A percentile compares a stretch with the other conserved stretches of the same genome.
Evolutionary conservation across 2,113 vertebrate species (phyloP).

Genomic region (Lipophrys pholis): DNA sequence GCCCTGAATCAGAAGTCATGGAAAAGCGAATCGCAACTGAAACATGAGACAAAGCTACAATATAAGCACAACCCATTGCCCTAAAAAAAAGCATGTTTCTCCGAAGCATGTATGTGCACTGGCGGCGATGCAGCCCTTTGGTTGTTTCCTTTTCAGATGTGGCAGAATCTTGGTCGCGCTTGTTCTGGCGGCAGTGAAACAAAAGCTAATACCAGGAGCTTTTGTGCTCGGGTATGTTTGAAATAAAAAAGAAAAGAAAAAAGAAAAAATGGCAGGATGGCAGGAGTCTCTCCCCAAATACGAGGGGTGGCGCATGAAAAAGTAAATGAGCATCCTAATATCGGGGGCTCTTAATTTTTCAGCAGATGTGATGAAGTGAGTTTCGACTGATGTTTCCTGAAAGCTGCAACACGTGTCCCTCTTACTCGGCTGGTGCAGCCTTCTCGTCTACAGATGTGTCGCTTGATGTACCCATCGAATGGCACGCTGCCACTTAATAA

Average conservation of each 20-base stretch:
- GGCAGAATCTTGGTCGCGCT: slow-evolving; percentile 42
- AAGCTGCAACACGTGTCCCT: slow-evolving; percentile 86
- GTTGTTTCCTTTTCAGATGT: slow-evolving; percentile 50
- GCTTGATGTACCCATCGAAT: slow-evolving; percentile 84
- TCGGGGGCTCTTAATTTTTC: slow-evolving; percentile 80
- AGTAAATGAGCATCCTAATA: slow-evolving; percentile 81
- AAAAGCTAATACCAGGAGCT: slow-evolving; percentile 54
- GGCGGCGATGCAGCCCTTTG: slow-evolving; percentile 37
- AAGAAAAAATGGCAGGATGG: slow-evolving; percentile 17
- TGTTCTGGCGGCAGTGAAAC: slow-evolving; percentile 64
- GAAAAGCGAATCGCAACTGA: slow-evolving; percentile 4
- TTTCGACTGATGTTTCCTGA: slow-evolving; percentile 86
- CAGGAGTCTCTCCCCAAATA: slow-evolving; percentile 59
- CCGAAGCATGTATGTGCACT: slow-evolving; percentile 12
- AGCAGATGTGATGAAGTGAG: slow-evolving; percentile 83
- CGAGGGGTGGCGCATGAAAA: slow-evolving; percentile 71
- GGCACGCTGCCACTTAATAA: slow-evolving; percentile 85
- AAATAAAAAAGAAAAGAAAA: slow-evolving; percentile 34
- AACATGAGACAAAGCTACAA: slow-evolving; percentile 25
- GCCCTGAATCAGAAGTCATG: slow-evolving; percentile 5
- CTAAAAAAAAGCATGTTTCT: slow-evolving; percentile 37
- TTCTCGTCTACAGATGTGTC: slow-evolving; percentile 84
- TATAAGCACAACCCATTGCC: slow-evolving; percentile 23
- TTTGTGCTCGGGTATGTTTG: slow-evolving; percentile 55
- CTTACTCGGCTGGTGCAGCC: slow-evolving; percentile 79